These are phyloP conservation scores for Prochilodus magdalenae DNA, from an alignment of 2,113 vertebrate genomes.

Conservation along the genomic window DNA sequence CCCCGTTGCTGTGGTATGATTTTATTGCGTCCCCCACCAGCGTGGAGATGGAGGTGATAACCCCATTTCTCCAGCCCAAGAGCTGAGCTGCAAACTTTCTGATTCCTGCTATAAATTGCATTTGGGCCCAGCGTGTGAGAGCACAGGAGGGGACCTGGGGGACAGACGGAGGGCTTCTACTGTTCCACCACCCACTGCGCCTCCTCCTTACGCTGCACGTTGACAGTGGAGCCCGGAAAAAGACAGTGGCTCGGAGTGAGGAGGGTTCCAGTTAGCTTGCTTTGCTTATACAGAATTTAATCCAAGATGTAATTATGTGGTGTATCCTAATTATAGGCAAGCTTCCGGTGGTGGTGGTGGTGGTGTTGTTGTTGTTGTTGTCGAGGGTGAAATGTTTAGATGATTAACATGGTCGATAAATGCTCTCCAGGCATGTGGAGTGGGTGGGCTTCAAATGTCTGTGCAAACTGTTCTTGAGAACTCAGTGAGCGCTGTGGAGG, in stretches of 20 bases:
- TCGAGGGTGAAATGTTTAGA: neutral
- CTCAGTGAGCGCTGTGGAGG: neutral
- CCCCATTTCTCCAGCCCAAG: slow-evolving; percentile 63
- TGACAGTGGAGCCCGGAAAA: neutral
- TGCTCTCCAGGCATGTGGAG: slow-evolving; percentile 2
- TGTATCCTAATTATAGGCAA: neutral
- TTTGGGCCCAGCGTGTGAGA: slow-evolving; percentile 54
- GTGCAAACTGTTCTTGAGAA: slow-evolving; percentile 12
- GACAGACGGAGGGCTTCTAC: slow-evolving; percentile 16
- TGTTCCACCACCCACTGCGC: slow-evolving; percentile 6
- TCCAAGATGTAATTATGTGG: neutral
- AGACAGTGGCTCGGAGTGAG: neutral
- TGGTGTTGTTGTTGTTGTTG: neutral
- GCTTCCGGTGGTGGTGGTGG: neutral
- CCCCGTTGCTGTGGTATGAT: slow-evolving; percentile 62
- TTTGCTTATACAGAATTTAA: neutral
- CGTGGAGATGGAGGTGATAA: slow-evolving; percentile 70
- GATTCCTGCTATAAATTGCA: slow-evolving; percentile 65
- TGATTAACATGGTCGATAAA: neutral
- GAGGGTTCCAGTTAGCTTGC: neutral
- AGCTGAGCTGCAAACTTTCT: slow-evolving; percentile 62
- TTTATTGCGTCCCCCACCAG: slow-evolving; percentile 73
- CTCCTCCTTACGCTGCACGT: slow-evolving; percentile 4
- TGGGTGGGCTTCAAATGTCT: slow-evolving; percentile 12
- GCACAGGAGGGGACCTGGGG: slow-evolving; percentile 14